A percentile compares a stretch with the other conserved stretches of the same genome.
Conservation (phyloP, 2,113 vertebrate species). For the Ammodytes marinus region DNA sequence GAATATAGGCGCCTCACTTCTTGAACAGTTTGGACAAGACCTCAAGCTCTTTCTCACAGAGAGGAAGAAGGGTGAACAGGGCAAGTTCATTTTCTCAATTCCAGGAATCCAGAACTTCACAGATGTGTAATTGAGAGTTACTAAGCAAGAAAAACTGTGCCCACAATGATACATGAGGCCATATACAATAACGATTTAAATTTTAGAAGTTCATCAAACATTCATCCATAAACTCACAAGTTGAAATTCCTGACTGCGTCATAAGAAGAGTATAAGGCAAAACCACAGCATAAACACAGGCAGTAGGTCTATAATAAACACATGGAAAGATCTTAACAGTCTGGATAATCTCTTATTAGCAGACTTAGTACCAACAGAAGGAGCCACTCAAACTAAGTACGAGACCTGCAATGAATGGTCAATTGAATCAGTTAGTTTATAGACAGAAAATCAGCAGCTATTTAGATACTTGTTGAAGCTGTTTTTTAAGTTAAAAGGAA, state of each 20-base stretch:
- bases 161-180: neutral
- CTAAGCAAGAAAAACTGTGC: neutral
- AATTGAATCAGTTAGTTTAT: no score
- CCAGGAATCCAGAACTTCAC: neutral
- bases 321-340: neutral
- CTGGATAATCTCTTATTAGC: constrained; percentile 5
- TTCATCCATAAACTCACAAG: no score
- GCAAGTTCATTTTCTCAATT: constrained; percentile 5
- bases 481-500: no score
- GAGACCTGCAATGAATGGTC: neutral
- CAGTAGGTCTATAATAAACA: neutral
- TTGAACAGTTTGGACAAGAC: constrained; percentile 36
- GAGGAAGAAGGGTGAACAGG: constrained; percentile 29
- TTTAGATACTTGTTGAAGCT: neutral
- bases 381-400: neutral
- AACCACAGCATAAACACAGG: neutral
- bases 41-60: constrained; percentile 19
- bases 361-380: neutral
- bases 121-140: neutral
- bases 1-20: constrained; percentile 44
- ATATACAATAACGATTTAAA: neutral
- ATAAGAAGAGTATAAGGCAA: neutral
- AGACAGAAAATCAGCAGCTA: no score
- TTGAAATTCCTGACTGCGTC: neutral
- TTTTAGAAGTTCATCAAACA: neutral